Conservation (phyloP, 1,140 invertebrate species). For the Ladona fulva region DNA sequence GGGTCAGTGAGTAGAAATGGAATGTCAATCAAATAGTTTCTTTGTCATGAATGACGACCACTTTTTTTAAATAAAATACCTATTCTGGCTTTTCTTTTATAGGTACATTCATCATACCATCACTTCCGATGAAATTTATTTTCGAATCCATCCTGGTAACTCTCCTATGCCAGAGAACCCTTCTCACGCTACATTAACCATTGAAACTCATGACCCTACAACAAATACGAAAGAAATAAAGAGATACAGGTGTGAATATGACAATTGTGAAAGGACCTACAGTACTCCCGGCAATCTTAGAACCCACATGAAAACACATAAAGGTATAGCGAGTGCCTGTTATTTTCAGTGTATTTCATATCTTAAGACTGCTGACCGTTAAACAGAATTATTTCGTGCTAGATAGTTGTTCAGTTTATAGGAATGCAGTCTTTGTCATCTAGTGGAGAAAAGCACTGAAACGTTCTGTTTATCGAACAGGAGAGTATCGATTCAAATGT, state of each 20-base stretch:
- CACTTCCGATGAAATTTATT: slow-evolving; percentile 56
- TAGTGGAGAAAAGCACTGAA: background rate
- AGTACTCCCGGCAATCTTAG: slow-evolving; percentile 89
- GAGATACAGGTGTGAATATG: slow-evolving; percentile 78
- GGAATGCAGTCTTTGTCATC: background rate
- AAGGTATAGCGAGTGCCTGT: slow-evolving; percentile 51
- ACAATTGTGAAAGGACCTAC: slow-evolving; percentile 80
- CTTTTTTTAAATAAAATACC: background rate
- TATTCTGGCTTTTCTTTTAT: slow-evolving; percentile 14
- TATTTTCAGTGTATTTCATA: slow-evolving; percentile 20
- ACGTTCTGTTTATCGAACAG: slow-evolving; percentile 44
- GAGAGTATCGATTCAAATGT: slow-evolving; percentile 90
- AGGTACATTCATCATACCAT: slow-evolving; percentile 61
- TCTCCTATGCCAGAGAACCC: slow-evolving; percentile 50
- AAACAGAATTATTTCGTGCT: background rate
- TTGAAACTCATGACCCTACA: slow-evolving; percentile 52
- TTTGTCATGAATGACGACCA: background rate
- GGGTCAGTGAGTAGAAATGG: background rate
- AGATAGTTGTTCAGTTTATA: background rate
- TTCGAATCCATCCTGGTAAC: slow-evolving; percentile 53
- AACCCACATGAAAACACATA: slow-evolving; percentile 93
- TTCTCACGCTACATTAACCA: slow-evolving; percentile 55
- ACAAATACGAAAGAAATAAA: slow-evolving; percentile 55
- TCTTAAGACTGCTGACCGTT: background rate
- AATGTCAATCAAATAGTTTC: background rate